Percentiles rank a stretch among this genome's conserved stretches.
These are phyloP conservation scores for Menidia beryllina DNA, from an alignment of 2,113 vertebrate species.

Conservation along the genomic window DNA sequence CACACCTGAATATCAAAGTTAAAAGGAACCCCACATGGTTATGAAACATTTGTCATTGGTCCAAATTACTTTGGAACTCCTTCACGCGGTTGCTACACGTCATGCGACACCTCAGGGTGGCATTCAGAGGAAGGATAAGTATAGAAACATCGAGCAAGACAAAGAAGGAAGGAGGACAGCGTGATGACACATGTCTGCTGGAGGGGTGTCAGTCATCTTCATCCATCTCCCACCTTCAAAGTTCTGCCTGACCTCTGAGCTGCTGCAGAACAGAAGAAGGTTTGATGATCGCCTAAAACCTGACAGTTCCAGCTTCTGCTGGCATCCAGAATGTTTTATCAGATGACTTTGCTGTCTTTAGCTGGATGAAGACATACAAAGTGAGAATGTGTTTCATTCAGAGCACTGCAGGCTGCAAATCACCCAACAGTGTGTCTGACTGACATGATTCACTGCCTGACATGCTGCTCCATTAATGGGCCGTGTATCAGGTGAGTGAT, in stretches of 20 bases:
- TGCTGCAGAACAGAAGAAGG: constrained; percentile 1
- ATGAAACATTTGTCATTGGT: background rate
- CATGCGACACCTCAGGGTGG: constrained; percentile 18
- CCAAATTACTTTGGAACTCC: background rate
- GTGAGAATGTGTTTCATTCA: background rate
- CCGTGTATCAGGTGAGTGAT: constrained; percentile 26
- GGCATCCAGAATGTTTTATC: no score
- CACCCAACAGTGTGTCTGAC: constrained; percentile 6
- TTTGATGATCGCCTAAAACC: no score
- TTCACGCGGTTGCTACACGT: background rate
- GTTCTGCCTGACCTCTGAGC: constrained; percentile 7
- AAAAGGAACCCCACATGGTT: background rate
- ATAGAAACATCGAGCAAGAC: constrained; percentile 40
- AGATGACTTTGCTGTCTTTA: no score
- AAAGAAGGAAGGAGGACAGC: background rate
- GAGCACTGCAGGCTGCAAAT: constrained; percentile 17
- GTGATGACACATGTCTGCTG: background rate
- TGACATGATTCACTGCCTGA: constrained; percentile 49
- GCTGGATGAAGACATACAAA: constrained; percentile 20
- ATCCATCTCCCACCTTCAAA: constrained; percentile 11
- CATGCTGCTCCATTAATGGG: constrained; percentile 39
- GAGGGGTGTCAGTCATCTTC: background rate
- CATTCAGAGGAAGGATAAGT: constrained; percentile 23
- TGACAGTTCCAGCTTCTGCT: no score
- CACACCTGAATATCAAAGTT: no score